A percentile compares a stretch with the other conserved stretches of the same genome.
Evolutionary conservation across 2,797 vertebrate species (phyloP).

Genomic region (Propithecus deckenii): DNA sequence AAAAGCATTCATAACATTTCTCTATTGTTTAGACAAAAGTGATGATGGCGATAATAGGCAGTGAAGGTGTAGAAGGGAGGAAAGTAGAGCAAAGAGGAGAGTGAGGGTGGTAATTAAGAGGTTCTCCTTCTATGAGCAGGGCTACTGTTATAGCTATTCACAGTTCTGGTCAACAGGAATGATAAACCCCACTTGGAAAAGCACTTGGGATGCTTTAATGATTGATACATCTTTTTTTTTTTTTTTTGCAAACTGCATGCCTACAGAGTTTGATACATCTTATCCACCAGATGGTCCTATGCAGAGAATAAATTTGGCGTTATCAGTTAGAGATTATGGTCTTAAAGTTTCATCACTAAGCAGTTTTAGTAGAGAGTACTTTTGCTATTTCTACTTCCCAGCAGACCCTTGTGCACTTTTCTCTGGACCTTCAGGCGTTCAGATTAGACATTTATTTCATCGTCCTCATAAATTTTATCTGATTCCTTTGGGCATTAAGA

Average conservation of each 20-base stretch:
- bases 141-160: background rate
- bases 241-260: too few species aligned
- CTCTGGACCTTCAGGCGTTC: background rate
- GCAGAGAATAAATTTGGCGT: background rate
- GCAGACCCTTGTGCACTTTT: background rate
- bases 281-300: background rate
- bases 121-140: background rate
- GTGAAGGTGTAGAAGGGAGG: background rate
- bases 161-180: background rate
- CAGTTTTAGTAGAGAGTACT: background rate
- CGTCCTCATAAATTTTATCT: background rate
- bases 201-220: background rate
- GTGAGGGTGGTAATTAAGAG: background rate
- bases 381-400: background rate
- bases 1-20: background rate
- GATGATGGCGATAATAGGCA: background rate
- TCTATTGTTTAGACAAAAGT: background rate
- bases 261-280: background rate
- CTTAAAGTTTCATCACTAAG: background rate
- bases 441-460: background rate
- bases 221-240: background rate
- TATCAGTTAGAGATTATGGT: background rate
- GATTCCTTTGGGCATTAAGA: background rate
- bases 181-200: conserved; percentile 18
- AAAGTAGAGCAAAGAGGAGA: background rate